Evolutionary conservation across 2,888 invertebrate genomes (phyloP).

Genomic region (Campoplex nolae): DNA sequence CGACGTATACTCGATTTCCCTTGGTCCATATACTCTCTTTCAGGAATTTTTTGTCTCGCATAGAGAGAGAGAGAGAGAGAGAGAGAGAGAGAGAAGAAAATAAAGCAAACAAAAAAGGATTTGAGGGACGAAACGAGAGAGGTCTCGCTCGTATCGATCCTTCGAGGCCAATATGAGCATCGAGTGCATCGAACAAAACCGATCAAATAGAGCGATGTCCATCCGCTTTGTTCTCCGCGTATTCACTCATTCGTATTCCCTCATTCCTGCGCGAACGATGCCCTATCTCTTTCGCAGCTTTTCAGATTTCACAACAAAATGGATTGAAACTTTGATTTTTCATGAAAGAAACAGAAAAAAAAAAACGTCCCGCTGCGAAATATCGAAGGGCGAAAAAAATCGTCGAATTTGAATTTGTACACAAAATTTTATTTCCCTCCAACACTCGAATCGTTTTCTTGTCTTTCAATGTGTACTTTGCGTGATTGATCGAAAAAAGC

Average conservation of each 20-base stretch:
- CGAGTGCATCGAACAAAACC: slow-evolving; percentile 63
- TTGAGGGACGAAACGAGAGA: slow-evolving; percentile 35
- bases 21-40: slow-evolving; percentile 55
- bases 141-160: slow-evolving; percentile 52
- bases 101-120: slow-evolving; percentile 28
- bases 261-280: slow-evolving; percentile 14
- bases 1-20: slow-evolving; percentile 56
- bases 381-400: not conserved
- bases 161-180: slow-evolving; percentile 42
- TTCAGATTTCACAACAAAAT: slow-evolving; percentile 25
- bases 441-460: not conserved
- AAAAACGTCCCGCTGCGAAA: not conserved
- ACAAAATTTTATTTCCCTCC: not conserved
- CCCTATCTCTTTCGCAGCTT: slow-evolving; percentile 24
- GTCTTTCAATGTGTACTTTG: not conserved
- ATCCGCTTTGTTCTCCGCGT: slow-evolving; percentile 46
- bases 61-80: slow-evolving; percentile 24
- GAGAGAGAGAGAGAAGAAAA: slow-evolving; percentile 39
- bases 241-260: slow-evolving; percentile 50
- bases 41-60: slow-evolving; percentile 55
- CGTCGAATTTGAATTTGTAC: not conserved
- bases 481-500: not conserved
- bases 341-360: not conserved
- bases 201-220: slow-evolving; percentile 66
- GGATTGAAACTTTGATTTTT: slow-evolving; percentile 6